phyloP scores from a whole-genome alignment of 2,888 invertebrate genomes.

The Norana najaformis region DNA sequence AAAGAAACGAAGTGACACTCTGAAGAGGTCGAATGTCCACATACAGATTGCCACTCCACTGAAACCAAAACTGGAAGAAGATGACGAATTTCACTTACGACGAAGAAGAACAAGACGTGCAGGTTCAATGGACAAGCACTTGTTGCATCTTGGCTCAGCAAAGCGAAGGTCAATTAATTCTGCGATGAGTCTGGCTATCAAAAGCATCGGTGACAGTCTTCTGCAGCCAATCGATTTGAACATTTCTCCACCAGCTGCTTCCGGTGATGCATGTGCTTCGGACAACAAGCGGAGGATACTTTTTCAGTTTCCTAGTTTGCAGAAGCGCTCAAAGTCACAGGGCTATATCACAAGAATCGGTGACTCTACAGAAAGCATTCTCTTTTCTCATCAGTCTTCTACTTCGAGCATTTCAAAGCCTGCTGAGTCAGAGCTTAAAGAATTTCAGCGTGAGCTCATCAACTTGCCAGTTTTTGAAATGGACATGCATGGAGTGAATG shows the following conservation, averaged over 20 bases:
- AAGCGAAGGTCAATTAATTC: conserved; percentile 33
- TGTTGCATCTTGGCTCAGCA: conserved; percentile 37
- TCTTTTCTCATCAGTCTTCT: conserved; percentile 27
- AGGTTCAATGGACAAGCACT: conserved; percentile 46
- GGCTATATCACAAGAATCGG: conserved; percentile 46
- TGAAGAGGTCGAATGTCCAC: conserved; percentile 27
- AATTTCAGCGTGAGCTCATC: conserved; percentile 68
- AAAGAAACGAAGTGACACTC: conserved; percentile 1
- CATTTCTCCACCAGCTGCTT: conserved; percentile 37
- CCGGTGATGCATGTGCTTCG: conserved; percentile 34
- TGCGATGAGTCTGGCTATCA: conserved; percentile 51
- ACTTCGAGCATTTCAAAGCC: neutral
- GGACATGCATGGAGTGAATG: conserved; percentile 49
- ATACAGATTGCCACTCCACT: conserved; percentile 27
- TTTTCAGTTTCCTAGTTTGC: conserved; percentile 61
- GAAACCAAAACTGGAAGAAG: conserved; percentile 24
- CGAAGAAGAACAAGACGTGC: conserved; percentile 40
- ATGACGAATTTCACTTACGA: conserved; percentile 28
- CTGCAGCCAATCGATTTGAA: conserved; percentile 54
- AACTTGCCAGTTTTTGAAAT: conserved; percentile 66
- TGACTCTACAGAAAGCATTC: conserved; percentile 32
- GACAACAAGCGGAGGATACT: conserved; percentile 41
- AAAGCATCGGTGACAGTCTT: conserved; percentile 57
- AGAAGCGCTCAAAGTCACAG: conserved; percentile 59
- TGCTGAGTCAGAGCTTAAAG: conserved; percentile 63